These are phyloP conservation scores for Saccopteryx bilineata DNA, from an alignment of 2,113 vertebrate genomes.

Conservation along the genomic window DNA sequence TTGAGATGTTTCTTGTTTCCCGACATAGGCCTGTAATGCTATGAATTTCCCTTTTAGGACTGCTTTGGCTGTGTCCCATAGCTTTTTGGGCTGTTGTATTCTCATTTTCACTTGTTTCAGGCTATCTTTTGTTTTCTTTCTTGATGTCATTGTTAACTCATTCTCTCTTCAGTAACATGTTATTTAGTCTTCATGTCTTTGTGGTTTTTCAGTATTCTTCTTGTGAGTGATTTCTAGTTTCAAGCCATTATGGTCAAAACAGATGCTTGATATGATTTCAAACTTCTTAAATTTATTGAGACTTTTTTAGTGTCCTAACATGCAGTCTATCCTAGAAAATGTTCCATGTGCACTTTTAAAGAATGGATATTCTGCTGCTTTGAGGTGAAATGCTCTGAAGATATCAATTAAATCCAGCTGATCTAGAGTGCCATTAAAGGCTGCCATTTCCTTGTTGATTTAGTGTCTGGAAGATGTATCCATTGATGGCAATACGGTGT, in stretches of 20 bases:
- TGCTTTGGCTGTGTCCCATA: background rate
- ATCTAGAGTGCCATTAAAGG: background rate
- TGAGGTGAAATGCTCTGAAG: background rate
- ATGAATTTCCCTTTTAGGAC: background rate
- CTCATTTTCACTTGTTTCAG: background rate
- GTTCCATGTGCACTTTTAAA: background rate
- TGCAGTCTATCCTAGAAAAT: background rate
- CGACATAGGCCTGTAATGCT: background rate
- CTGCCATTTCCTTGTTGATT: background rate
- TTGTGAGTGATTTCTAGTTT: background rate
- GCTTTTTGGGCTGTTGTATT: background rate
- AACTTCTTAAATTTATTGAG: background rate
- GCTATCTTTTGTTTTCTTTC: background rate
- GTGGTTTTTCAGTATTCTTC: background rate
- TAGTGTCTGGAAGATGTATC: background rate
- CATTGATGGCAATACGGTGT: background rate
- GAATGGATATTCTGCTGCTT: background rate
- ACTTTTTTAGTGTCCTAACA: background rate
- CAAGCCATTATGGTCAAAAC: background rate
- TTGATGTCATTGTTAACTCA: background rate
- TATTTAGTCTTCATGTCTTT: background rate
- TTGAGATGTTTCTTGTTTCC: background rate
- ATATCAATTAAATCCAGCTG: background rate
- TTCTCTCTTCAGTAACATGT: background rate
- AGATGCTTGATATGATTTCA: background rate